Evolutionary conservation across 2,113 vertebrate species (phyloP), one percentile per base, ranked within the genome.

Genomic region (Stigmatopora nigra): DNA sequence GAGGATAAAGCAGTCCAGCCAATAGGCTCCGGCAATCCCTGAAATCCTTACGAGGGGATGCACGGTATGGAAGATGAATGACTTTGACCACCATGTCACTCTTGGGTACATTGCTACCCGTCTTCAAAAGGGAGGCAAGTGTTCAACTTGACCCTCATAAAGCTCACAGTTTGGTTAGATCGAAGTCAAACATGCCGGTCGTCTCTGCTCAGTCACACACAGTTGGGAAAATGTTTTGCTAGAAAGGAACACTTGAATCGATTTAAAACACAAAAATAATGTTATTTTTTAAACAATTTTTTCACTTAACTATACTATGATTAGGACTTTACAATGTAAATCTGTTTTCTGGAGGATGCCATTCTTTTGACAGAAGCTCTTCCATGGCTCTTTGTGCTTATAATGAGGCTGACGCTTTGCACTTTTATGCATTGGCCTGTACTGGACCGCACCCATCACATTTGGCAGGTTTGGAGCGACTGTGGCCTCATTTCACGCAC

Each of bases 401-500:
- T 72, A 72, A 75, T 52, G 67, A 73, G 65, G 52, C 19, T 35
- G 68, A 70, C 36, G 5, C 70, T 71, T 71, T 69, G 48, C 59
- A n/a, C 38, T 64, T 65, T 67, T 71, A 44, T n/a, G 63, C 20
- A 49, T 49, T 62, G 17, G 48, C 1, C 22, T 63, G 47, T 55
- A 47, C 17, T 49, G 49, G 46, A 70, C 51, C 22, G 25, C 35
- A 44, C 45, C 25, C 10, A 20, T 62, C 4, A 47, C 64, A 51
- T 67, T 73, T 66, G 61, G 63, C 59, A 4, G 67, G 56, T 75
- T 67, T 61, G 65, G 68, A 71, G 46, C 12, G 53, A 36, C 79
- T 10, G 63, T 59, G 79, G 67, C 79, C 86, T 80, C 78, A 81
- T 88, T 88, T 84, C 74, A 71, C 53, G 1, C 55, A 69, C 49